Conservation (phyloP, 2,113 vertebrate species). For the Cebidichthys violaceus region DNA sequence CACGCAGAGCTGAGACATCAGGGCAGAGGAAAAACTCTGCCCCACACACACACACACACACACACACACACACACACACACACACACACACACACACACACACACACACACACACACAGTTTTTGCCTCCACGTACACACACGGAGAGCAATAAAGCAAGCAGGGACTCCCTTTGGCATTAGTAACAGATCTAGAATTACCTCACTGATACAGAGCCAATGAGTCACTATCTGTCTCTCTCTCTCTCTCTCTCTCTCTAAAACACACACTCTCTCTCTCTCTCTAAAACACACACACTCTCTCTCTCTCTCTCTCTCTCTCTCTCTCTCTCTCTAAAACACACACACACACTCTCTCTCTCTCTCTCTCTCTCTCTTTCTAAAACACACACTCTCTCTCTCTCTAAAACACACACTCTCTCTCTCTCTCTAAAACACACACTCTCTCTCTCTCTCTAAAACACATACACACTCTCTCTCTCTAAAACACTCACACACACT, state of each 20-base stretch:
- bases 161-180: conserved; percentile 72
- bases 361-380: too few relatives aligned
- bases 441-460: not conserved
- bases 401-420: too few relatives aligned
- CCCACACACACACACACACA: not conserved
- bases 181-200: conserved; percentile 72
- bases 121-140: conserved; percentile 3
- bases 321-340: not conserved
- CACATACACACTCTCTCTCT: not conserved
- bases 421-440: too few relatives aligned
- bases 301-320: too few relatives aligned
- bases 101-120: not conserved
- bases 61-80: too few relatives aligned
- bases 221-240: conserved; percentile 35
- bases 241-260: not conserved
- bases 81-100: not conserved
- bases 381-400: not conserved
- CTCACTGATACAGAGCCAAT: conserved; percentile 50
- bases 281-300: too few relatives aligned
- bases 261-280: too few relatives aligned
- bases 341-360: not conserved
- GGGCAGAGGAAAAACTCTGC: conserved; percentile 26
- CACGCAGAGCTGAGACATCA: conserved; percentile 37
- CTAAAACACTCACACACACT: too few relatives aligned
- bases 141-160: conserved; percentile 26